Percentiles rank a stretch among this genome's conserved stretches.
These are phyloP conservation scores for Eupsittula cactorum DNA, from an alignment of 2,113 vertebrate species.

Conservation along the genomic window DNA sequence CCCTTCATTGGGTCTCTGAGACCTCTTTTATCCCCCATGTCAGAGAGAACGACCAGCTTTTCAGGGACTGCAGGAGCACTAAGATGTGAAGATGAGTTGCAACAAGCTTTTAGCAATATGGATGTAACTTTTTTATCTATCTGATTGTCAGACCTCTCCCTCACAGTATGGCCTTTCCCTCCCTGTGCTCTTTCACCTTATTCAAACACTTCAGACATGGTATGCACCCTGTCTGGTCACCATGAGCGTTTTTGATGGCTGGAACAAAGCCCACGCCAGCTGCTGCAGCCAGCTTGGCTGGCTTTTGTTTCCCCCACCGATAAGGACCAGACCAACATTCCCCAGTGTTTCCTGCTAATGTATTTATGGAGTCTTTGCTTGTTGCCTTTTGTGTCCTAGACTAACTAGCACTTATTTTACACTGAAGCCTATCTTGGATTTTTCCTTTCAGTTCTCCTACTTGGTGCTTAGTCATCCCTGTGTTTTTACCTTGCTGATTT, in stretches of 20 bases:
- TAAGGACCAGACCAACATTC: constrained; percentile 34
- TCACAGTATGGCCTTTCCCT: neutral
- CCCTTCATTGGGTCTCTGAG: neutral
- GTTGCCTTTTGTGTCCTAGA: neutral
- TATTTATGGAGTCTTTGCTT: constrained; percentile 38
- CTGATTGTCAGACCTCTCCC: neutral
- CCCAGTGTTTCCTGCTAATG: constrained; percentile 10
- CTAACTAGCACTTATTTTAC: neutral
- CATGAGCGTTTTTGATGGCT: neutral
- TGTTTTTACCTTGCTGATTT: neutral
- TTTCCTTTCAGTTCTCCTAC: neutral
- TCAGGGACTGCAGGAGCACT: neutral
- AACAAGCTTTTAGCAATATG: neutral
- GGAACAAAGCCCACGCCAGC: neutral
- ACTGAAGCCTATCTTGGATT: neutral
- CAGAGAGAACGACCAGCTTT: neutral
- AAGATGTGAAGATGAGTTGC: neutral
- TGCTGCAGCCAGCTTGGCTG: neutral
- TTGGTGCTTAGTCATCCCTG: neutral
- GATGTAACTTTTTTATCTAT: neutral
- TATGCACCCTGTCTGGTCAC: neutral
- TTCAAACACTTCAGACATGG: neutral
- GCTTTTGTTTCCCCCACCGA: constrained; percentile 16
- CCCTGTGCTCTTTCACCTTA: neutral
- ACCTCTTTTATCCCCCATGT: neutral